Evolutionary conservation across 2,797 vertebrate species (phyloP), one percentile per base, ranked within the genome.

Genomic region (Aldrovandia affinis): DNA sequence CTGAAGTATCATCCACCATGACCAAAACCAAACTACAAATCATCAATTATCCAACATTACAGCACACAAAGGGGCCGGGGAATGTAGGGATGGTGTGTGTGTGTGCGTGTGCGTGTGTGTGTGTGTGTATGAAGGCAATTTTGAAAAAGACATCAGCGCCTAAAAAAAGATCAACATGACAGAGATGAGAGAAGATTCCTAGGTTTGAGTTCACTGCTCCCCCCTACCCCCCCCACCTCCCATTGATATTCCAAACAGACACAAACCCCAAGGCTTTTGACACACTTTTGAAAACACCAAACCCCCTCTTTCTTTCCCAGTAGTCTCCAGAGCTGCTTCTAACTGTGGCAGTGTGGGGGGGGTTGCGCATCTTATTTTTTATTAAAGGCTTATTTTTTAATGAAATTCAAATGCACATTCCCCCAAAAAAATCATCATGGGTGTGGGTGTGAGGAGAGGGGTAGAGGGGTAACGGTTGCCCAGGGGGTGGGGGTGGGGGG

Each of bases 221-320:
- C 94, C 96, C 94, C 95, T 94, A 94, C 94, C 94, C 95, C 95
- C 93, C 94, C 95, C 95, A 91, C 91, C 85, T 93, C 89, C 91
- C 90, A 97, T 93, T 97, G 95, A 97, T 96, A 97, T 97, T 97
- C 96, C 84, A 90, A 95, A 95, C 95, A 96, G 94, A 97, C 83
- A 94, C 93, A 97, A 97, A 96, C 92, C 94, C 94, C 93, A 92
- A 95, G 94, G 96, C 95, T 97, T 98, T 96, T 96, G 95, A 97
- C 95, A 97, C 92, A 97, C 93, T 97, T 97, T 96, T 92, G 95
- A 96, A 95, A 97, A 96, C 95, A 93, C 92, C 94, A 96, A 92
- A 94, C 93, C 93, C 90, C 92, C 93, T 91, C 91, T 92, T 94
- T 93, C 93, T 93, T 92, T 94, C 93, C 92, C 94, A 91, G 90